Evolutionary conservation across 2,888 invertebrate species (phyloP).

Genomic region (Aphodius sticticus): DNA sequence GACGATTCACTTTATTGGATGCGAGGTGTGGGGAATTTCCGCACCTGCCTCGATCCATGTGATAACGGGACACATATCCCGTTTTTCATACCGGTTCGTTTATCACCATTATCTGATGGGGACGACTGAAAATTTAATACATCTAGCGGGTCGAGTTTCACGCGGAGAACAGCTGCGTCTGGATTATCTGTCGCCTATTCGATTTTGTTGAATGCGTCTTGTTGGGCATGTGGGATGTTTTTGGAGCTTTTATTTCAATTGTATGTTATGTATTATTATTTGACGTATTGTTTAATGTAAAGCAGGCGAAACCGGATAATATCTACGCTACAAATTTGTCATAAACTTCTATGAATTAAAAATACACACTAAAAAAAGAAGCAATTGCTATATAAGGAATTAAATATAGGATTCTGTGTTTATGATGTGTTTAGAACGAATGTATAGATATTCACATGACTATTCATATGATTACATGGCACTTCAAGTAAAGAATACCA

Average conservation of each 20-base stretch:
- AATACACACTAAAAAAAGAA: too few species aligned
- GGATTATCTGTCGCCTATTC: conserved; percentile 6
- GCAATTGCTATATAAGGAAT: too few species aligned
- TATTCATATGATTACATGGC: too few species aligned
- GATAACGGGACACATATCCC: neutral
- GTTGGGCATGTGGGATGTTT: neutral
- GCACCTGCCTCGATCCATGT: conserved; percentile 14
- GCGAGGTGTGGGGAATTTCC: conserved; percentile 10
- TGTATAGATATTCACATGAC: too few species aligned
- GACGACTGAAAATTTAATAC: neutral
- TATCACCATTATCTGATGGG: conserved; percentile 4
- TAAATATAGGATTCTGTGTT: too few species aligned
- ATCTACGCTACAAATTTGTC: too few species aligned
- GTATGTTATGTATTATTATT: neutral
- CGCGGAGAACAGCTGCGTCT: neutral
- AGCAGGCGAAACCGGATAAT: too few species aligned
- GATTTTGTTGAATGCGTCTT: conserved; percentile 7
- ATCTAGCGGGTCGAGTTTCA: neutral
- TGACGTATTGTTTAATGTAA: too few species aligned
- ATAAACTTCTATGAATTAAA: too few species aligned
- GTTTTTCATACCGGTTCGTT: neutral
- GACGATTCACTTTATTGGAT: conserved; percentile 16
- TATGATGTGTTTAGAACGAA: too few species aligned
- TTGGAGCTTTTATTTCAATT: neutral
- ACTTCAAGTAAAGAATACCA: too few species aligned